Evolutionary conservation across 2,113 vertebrate species (phyloP).

Genomic region (Oxyruncus cristatus): DNA sequence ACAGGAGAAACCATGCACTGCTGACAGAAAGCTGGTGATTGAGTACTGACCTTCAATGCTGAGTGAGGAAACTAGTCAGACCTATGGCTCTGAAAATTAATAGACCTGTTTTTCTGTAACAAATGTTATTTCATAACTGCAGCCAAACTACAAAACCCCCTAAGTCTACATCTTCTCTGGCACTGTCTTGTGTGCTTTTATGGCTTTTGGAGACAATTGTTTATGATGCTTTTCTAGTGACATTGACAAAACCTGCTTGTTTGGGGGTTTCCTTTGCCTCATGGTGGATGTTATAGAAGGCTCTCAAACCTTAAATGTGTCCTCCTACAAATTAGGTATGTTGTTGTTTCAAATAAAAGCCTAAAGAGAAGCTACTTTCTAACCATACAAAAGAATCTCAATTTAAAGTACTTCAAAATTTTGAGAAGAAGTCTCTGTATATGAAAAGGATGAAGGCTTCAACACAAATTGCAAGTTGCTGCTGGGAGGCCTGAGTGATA

Average conservation of each 20-base stretch:
- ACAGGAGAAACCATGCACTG: neutral
- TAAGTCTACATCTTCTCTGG: neutral
- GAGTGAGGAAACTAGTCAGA: neutral
- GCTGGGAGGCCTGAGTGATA: neutral
- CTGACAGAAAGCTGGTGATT: neutral
- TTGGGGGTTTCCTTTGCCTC: neutral
- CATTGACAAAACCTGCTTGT: neutral
- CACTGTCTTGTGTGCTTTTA: neutral
- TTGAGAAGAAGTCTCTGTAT: neutral
- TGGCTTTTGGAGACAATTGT: neutral
- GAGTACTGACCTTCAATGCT: neutral
- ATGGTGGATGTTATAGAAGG: neutral
- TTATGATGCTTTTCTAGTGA: neutral
- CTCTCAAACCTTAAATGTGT: neutral
- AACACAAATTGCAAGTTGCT: neutral
- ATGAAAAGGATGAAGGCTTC: neutral
- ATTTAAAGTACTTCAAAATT: neutral
- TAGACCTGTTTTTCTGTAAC: accelerated
- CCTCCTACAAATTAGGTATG: neutral
- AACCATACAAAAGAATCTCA: neutral
- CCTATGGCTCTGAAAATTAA: neutral
- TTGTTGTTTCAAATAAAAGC: neutral
- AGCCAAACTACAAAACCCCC: neutral
- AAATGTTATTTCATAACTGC: neutral
- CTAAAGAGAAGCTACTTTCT: neutral